Percentiles rank a stretch among this genome's conserved stretches.
These are phyloP conservation scores for Marronus borbonicus DNA, from an alignment of 2,888 invertebrate genomes.

Conservation along the genomic window DNA sequence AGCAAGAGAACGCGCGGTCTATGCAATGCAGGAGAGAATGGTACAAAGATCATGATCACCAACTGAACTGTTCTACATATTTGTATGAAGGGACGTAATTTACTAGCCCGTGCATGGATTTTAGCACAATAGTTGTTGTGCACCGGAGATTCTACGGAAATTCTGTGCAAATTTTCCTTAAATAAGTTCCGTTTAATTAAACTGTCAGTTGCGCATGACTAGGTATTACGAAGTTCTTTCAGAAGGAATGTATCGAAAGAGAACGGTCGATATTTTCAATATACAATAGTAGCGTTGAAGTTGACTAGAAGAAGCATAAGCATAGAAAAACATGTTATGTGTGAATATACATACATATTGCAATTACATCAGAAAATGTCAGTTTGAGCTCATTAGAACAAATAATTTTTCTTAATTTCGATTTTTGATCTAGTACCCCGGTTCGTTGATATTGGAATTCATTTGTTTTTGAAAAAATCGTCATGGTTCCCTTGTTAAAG, in stretches of 20 bases:
- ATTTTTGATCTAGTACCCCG: no score
- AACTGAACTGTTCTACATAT: conserved; percentile 12
- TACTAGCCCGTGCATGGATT: conserved; percentile 12
- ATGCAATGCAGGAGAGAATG: not conserved
- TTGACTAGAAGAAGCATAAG: not conserved
- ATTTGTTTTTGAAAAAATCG: no score
- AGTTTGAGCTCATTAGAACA: no score
- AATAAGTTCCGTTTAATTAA: conserved; percentile 41
- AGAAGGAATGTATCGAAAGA: not conserved
- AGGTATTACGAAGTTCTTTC: conserved; percentile 10
- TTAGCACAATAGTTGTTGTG: conserved; percentile 28
- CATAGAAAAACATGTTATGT: no score
- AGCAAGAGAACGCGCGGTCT: not conserved
- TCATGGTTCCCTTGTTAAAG: no score
- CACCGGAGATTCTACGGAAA: conserved; percentile 50
- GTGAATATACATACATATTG: no score
- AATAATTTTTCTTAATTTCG: no score
- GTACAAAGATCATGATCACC: conserved; percentile 27
- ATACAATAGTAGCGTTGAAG: not conserved
- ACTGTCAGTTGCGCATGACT: conserved; percentile 14
- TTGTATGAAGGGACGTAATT: conserved; percentile 12
- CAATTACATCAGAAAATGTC: no score
- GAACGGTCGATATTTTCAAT: conserved; percentile 6
- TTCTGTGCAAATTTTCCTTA: conserved; percentile 54
- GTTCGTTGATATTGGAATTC: no score